Evolutionary conservation across 2,113 vertebrate species (phyloP), one percentile per base, ranked within the genome.

Genomic region (Menidia beryllina): DNA sequence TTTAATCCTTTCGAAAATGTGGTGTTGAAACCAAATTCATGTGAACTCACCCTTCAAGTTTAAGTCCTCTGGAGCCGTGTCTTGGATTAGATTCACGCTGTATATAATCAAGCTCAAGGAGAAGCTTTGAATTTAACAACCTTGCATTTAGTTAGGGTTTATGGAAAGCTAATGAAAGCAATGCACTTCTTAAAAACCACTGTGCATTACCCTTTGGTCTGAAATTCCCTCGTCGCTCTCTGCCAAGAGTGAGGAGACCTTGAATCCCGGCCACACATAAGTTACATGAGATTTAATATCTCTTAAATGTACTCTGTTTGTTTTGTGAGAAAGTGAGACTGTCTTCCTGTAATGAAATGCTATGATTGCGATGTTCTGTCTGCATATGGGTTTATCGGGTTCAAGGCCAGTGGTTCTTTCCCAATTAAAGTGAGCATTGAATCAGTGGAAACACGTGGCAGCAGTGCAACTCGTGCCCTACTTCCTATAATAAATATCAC

Each of bases 171-270:
- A 80, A 88, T 90, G 79, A 86, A 82, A 88, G 74, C 53, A 17
- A 49, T 72, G 48, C 24, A 75, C 73, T 84, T 73, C 54, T 62
- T 53, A 70, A 74, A 34, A 81, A 84, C 70, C 77, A 58, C 41
- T 1, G 13, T 53, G 38, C 57, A 61, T 78, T 79, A 65, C 65
- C 69, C 73, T 87, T 66, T 71, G 69, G 52, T 79, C 73, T 52
- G 79, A 75, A 70, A 81, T 76, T 71, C 75, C 34, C 64, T n/a
- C 24, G 77, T 63, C 27, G 4, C 64, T 43, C 58, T 1, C 80
- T 77, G 89, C 82, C 88, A 88, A 84, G 83, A 81, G 54, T 5
- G 19, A 73, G 72, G 52, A 77, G 83, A 60, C 86, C 88, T 89
- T 91, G 86, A 90, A 82, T 70, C 59, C n/a, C 14, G 48, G 75